Conservation (phyloP, 23 tunicate genomes). For the Pegea sp. region DNA sequence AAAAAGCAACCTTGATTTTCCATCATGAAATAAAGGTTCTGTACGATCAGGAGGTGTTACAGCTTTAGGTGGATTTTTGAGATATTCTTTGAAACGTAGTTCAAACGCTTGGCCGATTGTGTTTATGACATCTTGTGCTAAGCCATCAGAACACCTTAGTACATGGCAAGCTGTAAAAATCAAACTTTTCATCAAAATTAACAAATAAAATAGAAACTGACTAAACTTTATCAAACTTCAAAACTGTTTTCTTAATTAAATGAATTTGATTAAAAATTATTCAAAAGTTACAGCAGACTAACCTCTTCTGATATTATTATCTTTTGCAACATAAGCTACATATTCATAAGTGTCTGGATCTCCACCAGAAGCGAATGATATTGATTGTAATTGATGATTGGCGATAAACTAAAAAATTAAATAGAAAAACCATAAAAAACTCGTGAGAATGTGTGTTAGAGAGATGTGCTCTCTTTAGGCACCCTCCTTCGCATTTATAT, state of each 20-base stretch:
- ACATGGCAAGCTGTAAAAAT: slow-evolving; percentile 77
- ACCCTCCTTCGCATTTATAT: no score
- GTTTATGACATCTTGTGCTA: slow-evolving; percentile 82
- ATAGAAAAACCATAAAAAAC: no score
- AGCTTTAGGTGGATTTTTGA: slow-evolving; percentile 82
- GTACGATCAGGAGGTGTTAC: slow-evolving; percentile 94
- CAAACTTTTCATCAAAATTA: no score
- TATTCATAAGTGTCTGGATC: slow-evolving; percentile 88
- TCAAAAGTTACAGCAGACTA: no score
- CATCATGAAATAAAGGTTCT: slow-evolving; percentile 93
- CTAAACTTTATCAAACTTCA: no score
- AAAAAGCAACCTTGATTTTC: no score
- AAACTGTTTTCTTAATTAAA: background rate
- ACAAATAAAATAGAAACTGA: no score
- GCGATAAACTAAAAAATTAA: slow-evolving; percentile 69
- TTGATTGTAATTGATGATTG: slow-evolving; percentile 94
- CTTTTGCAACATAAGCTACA: slow-evolving; percentile 96
- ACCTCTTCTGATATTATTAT: slow-evolving; percentile 77
- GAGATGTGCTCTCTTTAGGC: no score
- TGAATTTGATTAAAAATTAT: slow-evolving; percentile 1
- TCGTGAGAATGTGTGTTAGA: no score
- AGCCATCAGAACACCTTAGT: slow-evolving; percentile 61
- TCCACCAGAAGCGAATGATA: slow-evolving; percentile 91
- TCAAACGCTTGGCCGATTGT: slow-evolving; percentile 93
- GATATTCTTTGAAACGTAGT: slow-evolving; percentile 82